phyloP scores from a whole-genome alignment of 2,888 invertebrate genomes.

The Pyrocoelia pectoralis region DNA sequence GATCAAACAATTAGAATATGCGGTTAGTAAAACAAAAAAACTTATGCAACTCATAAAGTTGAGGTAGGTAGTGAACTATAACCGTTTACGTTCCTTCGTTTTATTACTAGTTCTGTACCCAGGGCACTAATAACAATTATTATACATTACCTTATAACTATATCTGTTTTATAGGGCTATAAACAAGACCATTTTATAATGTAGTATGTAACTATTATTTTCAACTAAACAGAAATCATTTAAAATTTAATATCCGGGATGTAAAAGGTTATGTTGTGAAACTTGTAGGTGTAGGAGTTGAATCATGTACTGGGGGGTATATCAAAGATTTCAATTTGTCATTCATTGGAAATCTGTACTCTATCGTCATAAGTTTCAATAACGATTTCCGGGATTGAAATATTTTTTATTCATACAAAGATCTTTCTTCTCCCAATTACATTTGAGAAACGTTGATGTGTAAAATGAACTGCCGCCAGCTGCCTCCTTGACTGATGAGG shows the following conservation, averaged over 20 bases:
- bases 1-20: constrained; percentile 14
- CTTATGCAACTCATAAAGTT: neutral
- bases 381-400: too few relatives aligned
- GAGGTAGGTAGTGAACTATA: constrained; percentile 17
- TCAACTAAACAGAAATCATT: neutral
- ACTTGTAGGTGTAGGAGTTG: neutral
- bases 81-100: constrained; percentile 7
- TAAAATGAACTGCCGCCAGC: too few relatives aligned
- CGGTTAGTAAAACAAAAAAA: constrained; percentile 1
- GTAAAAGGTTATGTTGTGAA: neutral
- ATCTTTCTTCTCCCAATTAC: too few relatives aligned
- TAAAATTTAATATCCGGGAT: constrained; percentile 3
- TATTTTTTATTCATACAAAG: too few relatives aligned
- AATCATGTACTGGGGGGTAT: too few relatives aligned
- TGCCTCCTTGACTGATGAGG: too few relatives aligned
- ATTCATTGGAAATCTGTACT: too few relatives aligned
- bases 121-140: constrained; percentile 26
- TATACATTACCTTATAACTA: constrained; percentile 17
- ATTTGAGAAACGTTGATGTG: too few relatives aligned
- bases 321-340: too few relatives aligned
- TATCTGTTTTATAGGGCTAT: constrained; percentile 22
- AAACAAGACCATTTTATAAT: constrained; percentile 11
- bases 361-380: too few relatives aligned
- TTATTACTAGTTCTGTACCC: constrained; percentile 19
- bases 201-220: constrained; percentile 4